These are phyloP conservation scores for Dolichotis patagonum DNA, from an alignment of 2,113 vertebrate genomes.

Conservation along the genomic window DNA sequence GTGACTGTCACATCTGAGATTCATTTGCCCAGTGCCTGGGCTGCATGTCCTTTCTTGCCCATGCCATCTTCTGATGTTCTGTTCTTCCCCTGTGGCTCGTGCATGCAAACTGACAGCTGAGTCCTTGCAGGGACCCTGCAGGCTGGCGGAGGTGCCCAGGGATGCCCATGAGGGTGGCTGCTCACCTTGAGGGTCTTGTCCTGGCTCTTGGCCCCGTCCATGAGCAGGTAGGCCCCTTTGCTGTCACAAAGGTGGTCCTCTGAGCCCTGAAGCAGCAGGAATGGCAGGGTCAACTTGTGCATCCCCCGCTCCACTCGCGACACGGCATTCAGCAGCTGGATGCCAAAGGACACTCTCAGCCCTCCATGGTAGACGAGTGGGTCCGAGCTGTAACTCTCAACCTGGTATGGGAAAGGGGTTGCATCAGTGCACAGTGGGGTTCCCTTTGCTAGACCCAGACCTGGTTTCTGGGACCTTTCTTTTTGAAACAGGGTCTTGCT, in stretches of 20 bases:
- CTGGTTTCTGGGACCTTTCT: background rate
- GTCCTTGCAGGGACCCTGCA: background rate
- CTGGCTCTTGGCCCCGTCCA: constrained; percentile 89
- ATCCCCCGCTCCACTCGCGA: constrained; percentile 91
- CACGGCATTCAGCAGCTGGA: constrained; percentile 92
- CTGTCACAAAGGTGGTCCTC: constrained; percentile 94
- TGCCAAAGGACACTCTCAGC: constrained; percentile 92
- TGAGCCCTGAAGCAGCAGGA: constrained; percentile 95
- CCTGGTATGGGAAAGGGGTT: constrained; percentile 84
- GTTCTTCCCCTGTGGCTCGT: constrained; percentile 68
- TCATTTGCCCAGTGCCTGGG: constrained; percentile 49
- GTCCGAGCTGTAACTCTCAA: constrained; percentile 91
- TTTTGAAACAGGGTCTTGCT: background rate
- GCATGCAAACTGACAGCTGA: constrained; percentile 69
- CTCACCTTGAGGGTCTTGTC: constrained; percentile 96
- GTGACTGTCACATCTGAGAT: background rate
- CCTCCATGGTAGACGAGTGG: constrained; percentile 92
- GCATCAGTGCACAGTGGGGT: background rate
- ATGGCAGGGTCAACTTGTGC: constrained; percentile 92
- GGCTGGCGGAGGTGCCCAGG: background rate
- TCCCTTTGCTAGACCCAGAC: background rate
- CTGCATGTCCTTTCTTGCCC: constrained; percentile 25
- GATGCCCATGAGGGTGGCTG: background rate
- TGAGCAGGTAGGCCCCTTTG: constrained; percentile 92
- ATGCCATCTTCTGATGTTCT: constrained; percentile 65